Conservation (phyloP, 2,888 invertebrate genomes). For the Drosophila yooni region DNA sequence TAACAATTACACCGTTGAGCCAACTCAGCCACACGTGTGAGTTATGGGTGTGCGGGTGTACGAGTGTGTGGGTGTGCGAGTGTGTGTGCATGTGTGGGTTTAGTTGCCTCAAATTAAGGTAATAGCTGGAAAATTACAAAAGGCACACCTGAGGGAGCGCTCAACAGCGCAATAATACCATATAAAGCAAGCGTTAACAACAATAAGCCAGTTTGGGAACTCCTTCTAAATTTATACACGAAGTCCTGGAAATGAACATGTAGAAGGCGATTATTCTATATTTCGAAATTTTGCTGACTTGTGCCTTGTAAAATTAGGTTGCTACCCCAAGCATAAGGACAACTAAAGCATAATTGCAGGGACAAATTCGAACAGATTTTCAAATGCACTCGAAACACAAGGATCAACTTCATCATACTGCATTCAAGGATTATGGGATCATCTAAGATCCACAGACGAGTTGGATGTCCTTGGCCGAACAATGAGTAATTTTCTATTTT, state of each 20-base stretch:
- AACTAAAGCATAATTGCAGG: not conserved
- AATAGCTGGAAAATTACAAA: constrained; percentile 65
- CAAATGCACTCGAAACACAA: not conserved
- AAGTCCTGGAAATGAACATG: not conserved
- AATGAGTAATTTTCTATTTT: too few relatives aligned
- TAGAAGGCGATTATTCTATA: not conserved
- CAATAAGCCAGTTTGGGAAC: constrained; percentile 9
- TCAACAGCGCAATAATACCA: constrained; percentile 2
- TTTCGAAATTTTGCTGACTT: not conserved
- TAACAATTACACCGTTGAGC: constrained; percentile 67
- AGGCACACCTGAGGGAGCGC: constrained; percentile 44
- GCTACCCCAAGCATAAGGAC: not conserved
- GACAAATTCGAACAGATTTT: not conserved
- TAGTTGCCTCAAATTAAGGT: constrained; percentile 64
- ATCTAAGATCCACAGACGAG: too few relatives aligned
- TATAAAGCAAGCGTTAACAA: constrained; percentile 5
- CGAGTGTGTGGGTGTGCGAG: not conserved
- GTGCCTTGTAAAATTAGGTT: not conserved
- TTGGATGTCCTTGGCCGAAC: too few relatives aligned
- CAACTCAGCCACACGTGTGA: constrained; percentile 53
- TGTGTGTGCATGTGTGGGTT: constrained; percentile 12
- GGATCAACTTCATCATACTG: accelerated
- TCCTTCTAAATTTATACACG: not conserved
- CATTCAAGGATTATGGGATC: not conserved
- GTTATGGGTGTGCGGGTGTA: constrained; percentile 3